phyloP scores from a whole-genome alignment of 2,888 invertebrate species.

The Drosophila peninsularis region DNA sequence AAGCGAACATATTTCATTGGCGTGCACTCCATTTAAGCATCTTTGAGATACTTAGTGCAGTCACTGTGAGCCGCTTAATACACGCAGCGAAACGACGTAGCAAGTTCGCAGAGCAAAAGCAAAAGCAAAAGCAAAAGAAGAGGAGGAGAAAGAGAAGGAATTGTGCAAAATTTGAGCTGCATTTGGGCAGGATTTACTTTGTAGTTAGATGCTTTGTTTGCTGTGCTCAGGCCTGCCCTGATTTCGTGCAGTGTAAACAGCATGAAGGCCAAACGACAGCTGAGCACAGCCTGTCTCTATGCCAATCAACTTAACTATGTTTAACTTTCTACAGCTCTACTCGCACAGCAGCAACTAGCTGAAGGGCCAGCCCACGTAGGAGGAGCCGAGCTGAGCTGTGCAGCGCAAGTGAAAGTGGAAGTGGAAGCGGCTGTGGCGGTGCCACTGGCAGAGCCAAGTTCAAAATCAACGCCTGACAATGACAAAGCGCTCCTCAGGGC shows the following conservation, averaged over 20 bases:
- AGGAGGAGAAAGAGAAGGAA: too few species aligned
- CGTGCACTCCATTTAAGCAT: slow-evolving; percentile 32
- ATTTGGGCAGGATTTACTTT: background rate
- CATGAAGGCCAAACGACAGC: slow-evolving; percentile 38
- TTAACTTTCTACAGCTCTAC: slow-evolving; percentile 49
- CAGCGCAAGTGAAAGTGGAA: slow-evolving; percentile 5
- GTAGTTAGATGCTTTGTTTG: background rate
- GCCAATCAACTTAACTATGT: slow-evolving; percentile 55
- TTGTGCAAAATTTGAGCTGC: background rate
- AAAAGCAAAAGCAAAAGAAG: too few species aligned
- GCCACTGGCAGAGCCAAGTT: slow-evolving; percentile 57
- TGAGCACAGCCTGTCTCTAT: slow-evolving; percentile 30
- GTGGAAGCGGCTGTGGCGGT: slow-evolving; percentile 2
- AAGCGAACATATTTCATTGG: slow-evolving; percentile 18
- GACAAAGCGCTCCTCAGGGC: slow-evolving; percentile 62
- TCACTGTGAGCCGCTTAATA: slow-evolving; percentile 36
- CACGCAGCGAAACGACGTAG: slow-evolving; percentile 23
- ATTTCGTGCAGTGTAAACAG: slow-evolving; percentile 36
- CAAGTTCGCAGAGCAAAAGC: background rate
- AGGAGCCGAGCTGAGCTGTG: slow-evolving; percentile 8
- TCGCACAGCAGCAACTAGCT: slow-evolving; percentile 19
- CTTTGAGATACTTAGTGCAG: slow-evolving; percentile 42
- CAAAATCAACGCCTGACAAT: slow-evolving; percentile 78
- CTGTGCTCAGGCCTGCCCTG: background rate
- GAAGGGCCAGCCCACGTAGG: slow-evolving; percentile 22